Conservation (phyloP, 2,113 vertebrate species). For the Scomber scombrus region DNA sequence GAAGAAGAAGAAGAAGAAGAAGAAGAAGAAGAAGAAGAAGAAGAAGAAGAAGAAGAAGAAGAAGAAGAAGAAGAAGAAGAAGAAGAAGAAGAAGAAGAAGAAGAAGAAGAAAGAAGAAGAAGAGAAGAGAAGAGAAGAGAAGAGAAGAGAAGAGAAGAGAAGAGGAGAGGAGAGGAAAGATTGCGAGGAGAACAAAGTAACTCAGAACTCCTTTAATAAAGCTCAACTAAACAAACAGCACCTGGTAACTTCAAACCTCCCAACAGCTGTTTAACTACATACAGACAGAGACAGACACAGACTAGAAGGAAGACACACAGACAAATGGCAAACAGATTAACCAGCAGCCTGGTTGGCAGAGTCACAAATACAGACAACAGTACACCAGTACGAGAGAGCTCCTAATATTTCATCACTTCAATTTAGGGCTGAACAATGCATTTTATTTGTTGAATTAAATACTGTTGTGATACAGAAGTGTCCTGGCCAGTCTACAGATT, state of each 20-base stretch:
- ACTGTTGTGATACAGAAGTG: no score
- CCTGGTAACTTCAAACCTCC: conserved; percentile 74
- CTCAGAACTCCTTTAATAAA: conserved; percentile 58
- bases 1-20: neutral
- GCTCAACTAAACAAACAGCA: conserved; percentile 71
- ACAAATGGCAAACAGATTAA: conserved; percentile 67
- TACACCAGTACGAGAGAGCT: conserved; percentile 15
- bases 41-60: conserved; percentile 21
- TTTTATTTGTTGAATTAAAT: no score
- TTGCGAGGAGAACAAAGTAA: conserved; percentile 60
- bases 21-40: neutral
- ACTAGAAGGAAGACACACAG: conserved; percentile 35
- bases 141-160: neutral
- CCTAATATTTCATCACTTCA: conserved; percentile 36
- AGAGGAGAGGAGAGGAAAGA: no score
- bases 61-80: neutral
- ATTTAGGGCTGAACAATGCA: neutral
- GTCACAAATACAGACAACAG: conserved; percentile 27
- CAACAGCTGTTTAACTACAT: conserved; percentile 66
- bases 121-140: neutral
- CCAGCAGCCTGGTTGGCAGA: conserved; percentile 51
- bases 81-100: no score
- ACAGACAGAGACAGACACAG: conserved; percentile 26
- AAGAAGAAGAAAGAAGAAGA: no score
- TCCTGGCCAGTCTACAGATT: no score